Evolutionary conservation across 2,888 invertebrate species (phyloP).

Genomic region (Prosopocoilus inquinatus): DNA sequence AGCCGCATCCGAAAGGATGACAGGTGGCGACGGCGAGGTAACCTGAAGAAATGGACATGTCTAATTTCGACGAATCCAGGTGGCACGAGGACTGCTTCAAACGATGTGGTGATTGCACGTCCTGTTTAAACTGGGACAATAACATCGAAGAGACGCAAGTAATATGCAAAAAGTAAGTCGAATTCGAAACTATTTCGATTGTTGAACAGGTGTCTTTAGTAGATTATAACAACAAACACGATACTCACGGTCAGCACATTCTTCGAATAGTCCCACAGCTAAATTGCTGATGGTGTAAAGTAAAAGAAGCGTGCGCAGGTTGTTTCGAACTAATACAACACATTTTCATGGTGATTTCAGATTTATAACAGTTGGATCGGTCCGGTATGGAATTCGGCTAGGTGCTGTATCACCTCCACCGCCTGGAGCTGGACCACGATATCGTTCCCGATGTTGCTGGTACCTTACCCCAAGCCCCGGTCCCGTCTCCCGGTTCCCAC

Average conservation of each 20-base stretch:
- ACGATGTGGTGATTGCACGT: constrained; percentile 43
- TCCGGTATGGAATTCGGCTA: constrained; percentile 69
- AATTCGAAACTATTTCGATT: neutral
- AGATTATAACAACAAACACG: neutral
- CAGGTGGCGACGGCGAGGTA: constrained; percentile 29
- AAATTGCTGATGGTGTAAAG: too few relatives aligned
- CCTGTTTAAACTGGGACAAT: constrained; percentile 35
- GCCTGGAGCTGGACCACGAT: constrained; percentile 54
- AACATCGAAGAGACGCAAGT: constrained; percentile 30
- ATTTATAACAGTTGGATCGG: constrained; percentile 68
- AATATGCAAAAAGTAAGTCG: constrained; percentile 39
- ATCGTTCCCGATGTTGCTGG: constrained; percentile 51
- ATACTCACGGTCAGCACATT: too few relatives aligned
- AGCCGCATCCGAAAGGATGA: constrained; percentile 24
- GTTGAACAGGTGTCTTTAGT: neutral
- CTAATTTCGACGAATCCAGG: constrained; percentile 42
- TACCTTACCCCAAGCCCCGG: constrained; percentile 51
- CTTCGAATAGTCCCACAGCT: too few relatives aligned
- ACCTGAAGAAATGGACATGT: constrained; percentile 31
- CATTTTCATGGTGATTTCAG: constrained; percentile 27
- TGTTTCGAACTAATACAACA: neutral
- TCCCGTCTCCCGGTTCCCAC: constrained; percentile 50
- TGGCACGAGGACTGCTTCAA: constrained; percentile 46
- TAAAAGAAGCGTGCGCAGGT: too few relatives aligned
- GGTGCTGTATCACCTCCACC: constrained; percentile 55